Percentiles rank a stretch among this genome's conserved stretches.
Conservation (phyloP, 2,797 vertebrate genomes). For the Poecilia wingei region DNA sequence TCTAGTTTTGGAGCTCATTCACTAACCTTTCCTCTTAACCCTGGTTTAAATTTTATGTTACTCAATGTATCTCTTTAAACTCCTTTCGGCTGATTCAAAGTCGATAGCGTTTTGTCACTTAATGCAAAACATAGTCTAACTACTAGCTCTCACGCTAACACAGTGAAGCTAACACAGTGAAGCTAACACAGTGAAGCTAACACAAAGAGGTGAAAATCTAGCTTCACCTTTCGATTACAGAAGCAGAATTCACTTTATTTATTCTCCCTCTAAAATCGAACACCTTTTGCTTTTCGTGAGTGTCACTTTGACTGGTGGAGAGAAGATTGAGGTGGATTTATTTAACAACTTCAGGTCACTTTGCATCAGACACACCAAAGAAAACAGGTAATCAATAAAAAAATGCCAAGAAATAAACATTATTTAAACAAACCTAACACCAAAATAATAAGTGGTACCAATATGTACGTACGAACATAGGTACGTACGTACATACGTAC, state of each 20-base stretch:
- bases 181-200: conserved; percentile 5
- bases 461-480: too few relatives aligned
- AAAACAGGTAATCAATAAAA: too few relatives aligned
- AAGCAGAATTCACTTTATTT: not conserved
- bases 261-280: not conserved
- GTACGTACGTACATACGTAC: too few relatives aligned
- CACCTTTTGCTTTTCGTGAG: not conserved
- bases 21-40: conserved; percentile 50
- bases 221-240: too few relatives aligned
- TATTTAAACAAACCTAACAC: too few relatives aligned
- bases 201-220: conserved; percentile 1
- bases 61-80: conserved; percentile 38
- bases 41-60: conserved; percentile 41
- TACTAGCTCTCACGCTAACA: conserved; percentile 12
- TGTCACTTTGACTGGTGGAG: too few relatives aligned
- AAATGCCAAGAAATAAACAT: too few relatives aligned
- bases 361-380: too few relatives aligned
- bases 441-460: too few relatives aligned
- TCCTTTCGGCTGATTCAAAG: conserved; percentile 38
- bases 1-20: conserved; percentile 19
- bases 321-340: too few relatives aligned
- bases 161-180: not conserved
- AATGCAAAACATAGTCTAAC: conserved; percentile 52
- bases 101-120: conserved; percentile 36
- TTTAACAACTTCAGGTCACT: too few relatives aligned